phyloP scores from a whole-genome alignment of 1,140 invertebrate species.

The Macrotrachela quadricornifera region DNA sequence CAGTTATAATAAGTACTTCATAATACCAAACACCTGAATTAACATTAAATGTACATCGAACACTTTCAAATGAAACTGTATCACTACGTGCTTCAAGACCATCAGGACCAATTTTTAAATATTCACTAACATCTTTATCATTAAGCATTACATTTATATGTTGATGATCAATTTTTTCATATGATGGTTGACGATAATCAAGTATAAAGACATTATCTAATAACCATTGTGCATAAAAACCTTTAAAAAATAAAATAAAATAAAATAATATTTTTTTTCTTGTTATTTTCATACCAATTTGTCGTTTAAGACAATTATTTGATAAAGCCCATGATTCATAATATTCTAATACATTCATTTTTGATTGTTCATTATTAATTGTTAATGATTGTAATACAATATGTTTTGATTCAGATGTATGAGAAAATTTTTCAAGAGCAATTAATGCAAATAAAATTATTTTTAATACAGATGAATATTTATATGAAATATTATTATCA shows the following conservation, averaged over 20 bases:
- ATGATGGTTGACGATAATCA: conserved; percentile 1
- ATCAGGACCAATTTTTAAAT: conserved; percentile 72
- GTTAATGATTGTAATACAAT: too few species aligned
- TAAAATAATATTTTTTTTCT: too few species aligned
- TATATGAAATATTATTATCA: conserved; percentile 17
- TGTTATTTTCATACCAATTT: too few species aligned
- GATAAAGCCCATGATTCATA: too few species aligned
- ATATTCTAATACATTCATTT: too few species aligned
- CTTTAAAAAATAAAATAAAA: conserved; percentile 33
- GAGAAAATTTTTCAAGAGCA: conserved; percentile 6
- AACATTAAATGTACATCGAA: conserved; percentile 71
- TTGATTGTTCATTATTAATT: too few species aligned
- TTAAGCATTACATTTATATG: conserved; percentile 66
- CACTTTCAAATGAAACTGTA: conserved; percentile 78
- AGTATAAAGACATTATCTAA: conserved; percentile 75
- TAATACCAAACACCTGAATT: conserved; percentile 71
- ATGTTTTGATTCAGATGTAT: too few species aligned
- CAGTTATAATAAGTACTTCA: conserved; percentile 60
- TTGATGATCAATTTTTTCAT: not conserved
- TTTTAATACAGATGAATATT: not conserved
- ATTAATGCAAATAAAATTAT: conserved; percentile 1
- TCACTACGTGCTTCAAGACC: conserved; percentile 73
- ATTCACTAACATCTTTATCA: conserved; percentile 72
- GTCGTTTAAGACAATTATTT: too few species aligned
- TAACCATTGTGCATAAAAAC: conserved; percentile 74